phyloP scores from a whole-genome alignment of 2,888 invertebrate species.

The Tanypteryx hageni region DNA sequence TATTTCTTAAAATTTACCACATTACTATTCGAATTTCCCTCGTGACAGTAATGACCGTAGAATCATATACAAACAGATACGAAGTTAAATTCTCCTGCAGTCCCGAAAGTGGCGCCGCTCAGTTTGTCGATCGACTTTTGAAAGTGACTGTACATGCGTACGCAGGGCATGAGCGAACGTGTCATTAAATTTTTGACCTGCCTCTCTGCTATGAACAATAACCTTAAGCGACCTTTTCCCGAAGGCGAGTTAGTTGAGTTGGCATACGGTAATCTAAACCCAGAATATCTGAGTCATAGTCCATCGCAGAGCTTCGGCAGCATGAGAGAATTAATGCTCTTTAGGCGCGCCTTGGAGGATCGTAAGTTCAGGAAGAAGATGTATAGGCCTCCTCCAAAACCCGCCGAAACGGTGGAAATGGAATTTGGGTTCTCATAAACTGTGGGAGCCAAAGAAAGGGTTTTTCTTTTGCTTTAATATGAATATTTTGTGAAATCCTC shows the following conservation, averaged over 20 bases:
- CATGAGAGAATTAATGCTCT: conserved; percentile 28
- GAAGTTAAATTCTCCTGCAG: too few relatives aligned
- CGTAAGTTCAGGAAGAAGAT: background rate
- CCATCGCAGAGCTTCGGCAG: background rate
- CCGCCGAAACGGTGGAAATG: background rate
- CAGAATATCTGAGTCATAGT: background rate
- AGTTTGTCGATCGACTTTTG: too few relatives aligned
- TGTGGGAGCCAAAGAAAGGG: too few relatives aligned
- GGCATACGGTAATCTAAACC: conserved; percentile 23
- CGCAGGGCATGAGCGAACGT: background rate
- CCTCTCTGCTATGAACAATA: background rate
- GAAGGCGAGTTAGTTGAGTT: conserved; percentile 17
- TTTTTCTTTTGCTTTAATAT: too few relatives aligned
- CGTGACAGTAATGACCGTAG: too few relatives aligned
- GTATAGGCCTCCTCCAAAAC: background rate
- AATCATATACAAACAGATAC: too few relatives aligned
- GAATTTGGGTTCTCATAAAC: too few relatives aligned
- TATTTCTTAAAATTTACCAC: too few relatives aligned
- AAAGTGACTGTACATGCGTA: too few relatives aligned
- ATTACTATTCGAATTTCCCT: too few relatives aligned
- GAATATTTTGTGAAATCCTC: too few relatives aligned
- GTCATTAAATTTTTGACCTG: background rate
- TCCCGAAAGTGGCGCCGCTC: too few relatives aligned
- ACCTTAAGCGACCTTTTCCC: background rate
- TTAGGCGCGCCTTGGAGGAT: conserved; percentile 9